phyloP scores from a whole-genome alignment of 1,140 invertebrate species.

The Drosophila fuyamai region DNA sequence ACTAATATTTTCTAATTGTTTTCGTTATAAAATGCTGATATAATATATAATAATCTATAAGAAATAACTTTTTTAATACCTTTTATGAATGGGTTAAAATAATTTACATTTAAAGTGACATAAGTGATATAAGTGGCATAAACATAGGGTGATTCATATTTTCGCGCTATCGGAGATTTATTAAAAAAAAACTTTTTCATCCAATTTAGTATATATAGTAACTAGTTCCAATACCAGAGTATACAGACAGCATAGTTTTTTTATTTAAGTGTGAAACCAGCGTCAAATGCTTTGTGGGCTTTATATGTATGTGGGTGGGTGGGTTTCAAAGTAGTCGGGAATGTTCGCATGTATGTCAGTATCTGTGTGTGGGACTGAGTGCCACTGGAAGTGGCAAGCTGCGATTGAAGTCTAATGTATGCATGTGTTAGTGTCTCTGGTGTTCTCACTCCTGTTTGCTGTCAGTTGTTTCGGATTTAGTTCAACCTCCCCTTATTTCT shows the following conservation, averaged over 20 bases:
- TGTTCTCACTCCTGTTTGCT: conserved; percentile 25
- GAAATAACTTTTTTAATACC: too few species aligned
- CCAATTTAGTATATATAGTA: too few species aligned
- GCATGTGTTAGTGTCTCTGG: conserved; percentile 15
- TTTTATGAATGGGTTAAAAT: too few species aligned
- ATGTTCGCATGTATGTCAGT: conserved; percentile 21
- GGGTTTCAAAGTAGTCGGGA: neutral
- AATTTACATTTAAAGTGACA: too few species aligned
- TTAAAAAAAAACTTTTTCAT: too few species aligned
- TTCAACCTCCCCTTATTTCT: conserved; percentile 12
- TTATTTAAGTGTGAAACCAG: neutral
- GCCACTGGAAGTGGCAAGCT: conserved; percentile 51
- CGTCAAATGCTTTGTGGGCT: conserved; percentile 13
- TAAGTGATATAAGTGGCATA: too few species aligned
- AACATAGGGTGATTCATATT: too few species aligned
- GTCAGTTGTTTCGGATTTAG: conserved; percentile 27
- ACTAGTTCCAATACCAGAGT: conserved; percentile 7
- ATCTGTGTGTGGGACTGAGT: conserved; percentile 29
- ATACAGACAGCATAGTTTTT: neutral
- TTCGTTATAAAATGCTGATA: too few species aligned
- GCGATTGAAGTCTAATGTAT: conserved; percentile 37
- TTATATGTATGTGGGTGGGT: conserved; percentile 4
- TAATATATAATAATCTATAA: too few species aligned
- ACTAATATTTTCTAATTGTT: too few species aligned
- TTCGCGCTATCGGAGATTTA: too few species aligned